Evolutionary conservation across 2,888 invertebrate species (phyloP), one percentile per base, ranked within the genome.

Genomic region (Standfussiana lucernea): DNA sequence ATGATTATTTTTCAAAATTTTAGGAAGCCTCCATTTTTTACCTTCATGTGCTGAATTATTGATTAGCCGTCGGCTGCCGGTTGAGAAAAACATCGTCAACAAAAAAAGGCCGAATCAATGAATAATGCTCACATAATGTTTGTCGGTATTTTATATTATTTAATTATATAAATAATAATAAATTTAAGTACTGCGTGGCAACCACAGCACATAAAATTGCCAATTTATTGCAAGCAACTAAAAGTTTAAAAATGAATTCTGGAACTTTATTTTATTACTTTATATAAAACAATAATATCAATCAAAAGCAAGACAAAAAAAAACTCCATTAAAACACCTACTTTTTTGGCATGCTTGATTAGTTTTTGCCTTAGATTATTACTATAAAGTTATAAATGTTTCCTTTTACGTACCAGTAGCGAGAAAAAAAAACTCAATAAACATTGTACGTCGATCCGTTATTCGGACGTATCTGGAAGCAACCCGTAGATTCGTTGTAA

Each of bases 261-360:
- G 24, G 37, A 24, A 40, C 13, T 24, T 35, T 15, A 67, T 81
- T 81, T 81, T 56, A 47, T 45, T 18, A 32, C 21, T 11, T 35
- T 40, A 35, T 35, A 50, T 13, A 80, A 24, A 65, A 80, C 37
- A 79, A 79, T 24, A 66, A 73, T 32, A 81, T 81, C 50, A 66
- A 79, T 73, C 65, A 73, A 72, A 59, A 18, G 21, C 24, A 59
- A 53, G 18, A 73, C 45, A 78, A 68, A 79, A 69, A 80, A 79
- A 10, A 80, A 13, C 2, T 18, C 24, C 32, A 81, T 56, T 76
- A 69, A 65, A 18, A 8, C 64, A 32, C 21, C n/a, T 35, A 59
- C 32, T 35, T 76, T 75, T 59, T 69, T 53, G 37, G 32, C 35
- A 69, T 59, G 59, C 15, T 69, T 69, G 37, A 76, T 82, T 59